Percentiles rank a stretch among this genome's conserved stretches.
Evolutionary conservation across 2,113 vertebrate genomes (phyloP).

Genomic region (Eptesicus fuscus): DNA sequence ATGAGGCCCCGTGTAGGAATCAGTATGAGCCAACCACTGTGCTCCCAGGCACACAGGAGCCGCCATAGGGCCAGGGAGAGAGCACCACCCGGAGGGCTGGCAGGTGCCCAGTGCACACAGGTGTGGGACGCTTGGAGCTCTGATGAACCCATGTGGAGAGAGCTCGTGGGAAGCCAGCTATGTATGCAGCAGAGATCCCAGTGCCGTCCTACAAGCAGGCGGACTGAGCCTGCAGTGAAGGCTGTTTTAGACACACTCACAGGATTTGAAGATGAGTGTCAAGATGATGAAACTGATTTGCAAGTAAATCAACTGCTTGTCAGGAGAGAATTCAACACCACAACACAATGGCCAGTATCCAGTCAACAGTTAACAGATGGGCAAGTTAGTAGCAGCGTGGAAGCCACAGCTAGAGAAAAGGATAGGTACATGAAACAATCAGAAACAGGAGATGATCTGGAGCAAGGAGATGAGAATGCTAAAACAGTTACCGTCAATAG

Average conservation of each 20-base stretch:
- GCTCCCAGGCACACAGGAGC: background rate
- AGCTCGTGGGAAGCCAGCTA: background rate
- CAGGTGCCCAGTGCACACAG: background rate
- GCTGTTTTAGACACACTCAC: background rate
- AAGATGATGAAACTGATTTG: background rate
- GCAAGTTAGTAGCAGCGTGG: background rate
- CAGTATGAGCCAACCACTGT: background rate
- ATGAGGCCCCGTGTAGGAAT: background rate
- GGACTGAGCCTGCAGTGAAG: background rate
- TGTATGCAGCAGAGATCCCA: background rate
- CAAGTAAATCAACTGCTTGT: background rate
- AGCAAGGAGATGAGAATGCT: background rate
- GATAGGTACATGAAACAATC: too few relatives aligned
- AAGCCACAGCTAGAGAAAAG: background rate
- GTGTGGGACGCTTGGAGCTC: background rate
- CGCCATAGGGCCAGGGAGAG: background rate
- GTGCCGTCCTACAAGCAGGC: background rate
- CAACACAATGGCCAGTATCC: background rate
- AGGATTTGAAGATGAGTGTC: background rate
- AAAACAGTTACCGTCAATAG: background rate
- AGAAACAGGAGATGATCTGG: too few relatives aligned
- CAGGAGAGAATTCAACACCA: background rate
- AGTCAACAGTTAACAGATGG: background rate
- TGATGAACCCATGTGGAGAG: background rate
- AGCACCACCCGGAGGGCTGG: background rate